A percentile compares a stretch with the other conserved stretches of the same genome.
Conservation (phyloP, 2,888 invertebrate species). For the Cataglyphis rosenhaueri region DNA sequence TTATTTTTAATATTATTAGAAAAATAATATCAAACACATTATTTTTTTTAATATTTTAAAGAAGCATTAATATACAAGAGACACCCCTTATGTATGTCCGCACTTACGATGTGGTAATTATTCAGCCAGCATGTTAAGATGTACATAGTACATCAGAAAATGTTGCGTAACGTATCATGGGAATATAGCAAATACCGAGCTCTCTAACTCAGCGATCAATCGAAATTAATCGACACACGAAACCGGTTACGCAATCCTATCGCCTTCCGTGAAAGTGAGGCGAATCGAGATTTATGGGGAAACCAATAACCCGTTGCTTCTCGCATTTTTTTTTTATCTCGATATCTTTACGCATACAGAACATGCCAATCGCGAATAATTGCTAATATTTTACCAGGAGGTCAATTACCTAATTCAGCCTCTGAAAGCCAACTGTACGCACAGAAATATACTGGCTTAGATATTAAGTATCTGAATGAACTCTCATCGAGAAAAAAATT, state of each 20-base stretch:
- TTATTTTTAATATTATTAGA: background rate
- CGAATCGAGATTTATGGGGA: conserved; percentile 66
- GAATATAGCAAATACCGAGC: conserved; percentile 69
- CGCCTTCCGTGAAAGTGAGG: conserved; percentile 69
- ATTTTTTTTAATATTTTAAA: background rate
- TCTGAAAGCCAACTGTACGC: background rate
- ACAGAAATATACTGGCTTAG: background rate
- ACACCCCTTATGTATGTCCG: conserved; percentile 2
- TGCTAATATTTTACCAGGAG: conserved; percentile 5
- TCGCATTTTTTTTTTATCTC: conserved; percentile 29
- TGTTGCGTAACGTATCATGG: conserved; percentile 75
- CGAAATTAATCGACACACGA: conserved; percentile 72
- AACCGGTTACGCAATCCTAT: conserved; percentile 70
- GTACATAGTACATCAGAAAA: conserved; percentile 66
- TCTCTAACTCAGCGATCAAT: conserved; percentile 69
- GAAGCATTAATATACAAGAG: background rate
- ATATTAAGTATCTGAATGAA: background rate
- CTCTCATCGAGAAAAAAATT: background rate
- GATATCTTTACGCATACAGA: conserved; percentile 24
- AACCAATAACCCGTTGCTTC: conserved; percentile 24
- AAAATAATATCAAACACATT: background rate
- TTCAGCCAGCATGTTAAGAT: conserved; percentile 70
- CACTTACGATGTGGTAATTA: conserved; percentile 68
- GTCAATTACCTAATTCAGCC: background rate
- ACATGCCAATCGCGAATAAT: conserved; percentile 13